Evolutionary conservation across 2,797 vertebrate genomes (phyloP).

Genomic region (Cheirogaleus major): DNA sequence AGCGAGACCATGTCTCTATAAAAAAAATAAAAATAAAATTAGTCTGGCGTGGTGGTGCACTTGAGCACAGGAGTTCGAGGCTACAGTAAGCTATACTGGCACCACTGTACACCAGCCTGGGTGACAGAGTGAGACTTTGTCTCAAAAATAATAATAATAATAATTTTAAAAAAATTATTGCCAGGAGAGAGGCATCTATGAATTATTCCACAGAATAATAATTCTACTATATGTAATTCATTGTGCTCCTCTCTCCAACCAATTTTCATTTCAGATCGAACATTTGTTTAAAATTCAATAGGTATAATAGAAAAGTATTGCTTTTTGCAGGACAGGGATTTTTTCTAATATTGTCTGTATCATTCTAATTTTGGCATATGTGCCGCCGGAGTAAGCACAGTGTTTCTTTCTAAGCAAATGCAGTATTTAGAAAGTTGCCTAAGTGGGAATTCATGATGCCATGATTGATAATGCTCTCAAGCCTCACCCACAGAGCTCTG

Average conservation of each 20-base stretch:
- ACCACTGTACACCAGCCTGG: too few relatives aligned
- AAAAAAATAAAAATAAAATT: background rate
- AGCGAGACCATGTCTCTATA: background rate
- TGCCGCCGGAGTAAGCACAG: background rate
- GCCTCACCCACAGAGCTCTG: background rate
- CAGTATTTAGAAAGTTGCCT: background rate
- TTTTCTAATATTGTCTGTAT: background rate
- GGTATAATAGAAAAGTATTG: background rate
- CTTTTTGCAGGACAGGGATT: background rate
- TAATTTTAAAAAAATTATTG: background rate
- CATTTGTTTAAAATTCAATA: background rate
- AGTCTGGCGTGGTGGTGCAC: background rate
- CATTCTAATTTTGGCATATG: background rate
- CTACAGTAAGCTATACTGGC: background rate
- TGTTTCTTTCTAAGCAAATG: background rate
- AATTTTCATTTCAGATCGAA: background rate
- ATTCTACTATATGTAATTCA: background rate
- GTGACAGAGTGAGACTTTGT: background rate
- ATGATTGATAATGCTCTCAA: background rate
- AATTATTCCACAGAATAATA: background rate
- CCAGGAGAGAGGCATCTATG: background rate
- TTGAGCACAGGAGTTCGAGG: background rate
- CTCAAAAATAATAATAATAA: background rate
- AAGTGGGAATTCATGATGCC: background rate
- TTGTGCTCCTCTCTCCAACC: background rate